Conservation (phyloP, 2,113 vertebrate species). For the Xyliphius kryptos region DNA sequence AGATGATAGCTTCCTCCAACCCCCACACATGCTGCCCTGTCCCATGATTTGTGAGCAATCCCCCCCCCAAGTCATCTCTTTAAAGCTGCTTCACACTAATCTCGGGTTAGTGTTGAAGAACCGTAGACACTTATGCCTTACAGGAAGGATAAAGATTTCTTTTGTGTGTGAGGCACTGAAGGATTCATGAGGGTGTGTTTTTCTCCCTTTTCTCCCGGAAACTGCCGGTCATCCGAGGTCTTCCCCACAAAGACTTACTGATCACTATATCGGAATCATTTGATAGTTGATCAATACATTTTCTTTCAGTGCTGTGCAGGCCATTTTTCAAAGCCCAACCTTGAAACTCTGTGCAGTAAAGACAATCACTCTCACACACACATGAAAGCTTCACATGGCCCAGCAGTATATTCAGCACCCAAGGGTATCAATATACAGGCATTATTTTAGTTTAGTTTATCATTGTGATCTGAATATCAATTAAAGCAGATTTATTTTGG, state of each 20-base stretch:
- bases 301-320: conserved; percentile 56
- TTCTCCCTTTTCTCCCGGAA: conserved; percentile 32
- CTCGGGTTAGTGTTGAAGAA: conserved; percentile 9
- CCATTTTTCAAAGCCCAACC: conserved; percentile 54
- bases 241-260: conserved; percentile 61
- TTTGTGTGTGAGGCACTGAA: conserved; percentile 48
- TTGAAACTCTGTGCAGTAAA: conserved; percentile 52
- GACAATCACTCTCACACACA: conserved; percentile 24
- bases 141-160: conserved; percentile 34
- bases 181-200: conserved; percentile 51
- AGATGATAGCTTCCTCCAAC: too few relatives aligned
- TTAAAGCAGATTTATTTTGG: too few relatives aligned
- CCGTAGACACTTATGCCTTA: conserved; percentile 14
- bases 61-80: neutral
- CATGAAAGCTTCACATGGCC: too few relatives aligned
- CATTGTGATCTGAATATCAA: too few relatives aligned
- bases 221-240: conserved; percentile 57
- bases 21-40: too few relatives aligned
- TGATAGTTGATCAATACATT: conserved; percentile 75
- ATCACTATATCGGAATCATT: conserved; percentile 69
- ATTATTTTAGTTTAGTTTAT: too few relatives aligned
- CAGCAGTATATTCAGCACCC: too few relatives aligned
- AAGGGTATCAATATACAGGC: too few relatives aligned
- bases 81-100: conserved; percentile 2
- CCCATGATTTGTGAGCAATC: too few relatives aligned